phyloP scores from a whole-genome alignment of 2,113 vertebrate species.

The Podarcis raffonei region DNA sequence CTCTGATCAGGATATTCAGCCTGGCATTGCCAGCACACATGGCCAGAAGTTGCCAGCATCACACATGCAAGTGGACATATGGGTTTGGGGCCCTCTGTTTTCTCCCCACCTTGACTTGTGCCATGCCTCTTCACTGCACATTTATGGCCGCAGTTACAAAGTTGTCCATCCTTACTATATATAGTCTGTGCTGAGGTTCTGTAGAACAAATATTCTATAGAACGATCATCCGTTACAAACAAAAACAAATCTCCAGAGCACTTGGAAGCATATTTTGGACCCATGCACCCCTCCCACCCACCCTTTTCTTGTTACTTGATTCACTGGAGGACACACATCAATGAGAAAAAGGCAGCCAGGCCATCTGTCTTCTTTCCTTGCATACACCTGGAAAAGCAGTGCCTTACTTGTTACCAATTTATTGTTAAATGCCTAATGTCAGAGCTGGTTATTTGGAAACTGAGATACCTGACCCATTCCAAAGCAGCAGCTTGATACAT shows the following conservation, averaged over 20 bases:
- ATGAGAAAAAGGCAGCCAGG: not conserved
- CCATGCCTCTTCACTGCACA: no score
- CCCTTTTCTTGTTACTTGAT: not conserved
- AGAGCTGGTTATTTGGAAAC: not conserved
- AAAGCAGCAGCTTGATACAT: not conserved
- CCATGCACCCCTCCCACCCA: not conserved
- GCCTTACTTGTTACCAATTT: not conserved
- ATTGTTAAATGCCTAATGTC: slow-evolving; percentile 14
- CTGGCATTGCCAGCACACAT: not conserved
- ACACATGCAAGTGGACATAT: not conserved
- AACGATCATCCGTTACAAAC: no score
- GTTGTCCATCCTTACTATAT: not conserved
- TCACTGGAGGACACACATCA: not conserved
- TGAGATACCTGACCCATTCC: slow-evolving; percentile 35
- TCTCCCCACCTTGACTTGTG: no score
- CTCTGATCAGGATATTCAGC: not conserved
- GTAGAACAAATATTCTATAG: no score
- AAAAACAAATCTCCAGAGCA: not conserved
- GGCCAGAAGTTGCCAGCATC: not conserved
- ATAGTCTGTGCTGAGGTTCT: not conserved
- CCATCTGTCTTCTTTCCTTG: not conserved
- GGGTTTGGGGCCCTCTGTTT: no score
- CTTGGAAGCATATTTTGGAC: not conserved
- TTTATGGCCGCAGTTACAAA: not conserved
- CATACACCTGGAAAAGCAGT: not conserved